Percentiles rank a stretch among this genome's conserved stretches.
These are phyloP conservation scores for Neodon shergylaensis DNA, from an alignment of 2,113 vertebrate genomes.

Conservation along the genomic window DNA sequence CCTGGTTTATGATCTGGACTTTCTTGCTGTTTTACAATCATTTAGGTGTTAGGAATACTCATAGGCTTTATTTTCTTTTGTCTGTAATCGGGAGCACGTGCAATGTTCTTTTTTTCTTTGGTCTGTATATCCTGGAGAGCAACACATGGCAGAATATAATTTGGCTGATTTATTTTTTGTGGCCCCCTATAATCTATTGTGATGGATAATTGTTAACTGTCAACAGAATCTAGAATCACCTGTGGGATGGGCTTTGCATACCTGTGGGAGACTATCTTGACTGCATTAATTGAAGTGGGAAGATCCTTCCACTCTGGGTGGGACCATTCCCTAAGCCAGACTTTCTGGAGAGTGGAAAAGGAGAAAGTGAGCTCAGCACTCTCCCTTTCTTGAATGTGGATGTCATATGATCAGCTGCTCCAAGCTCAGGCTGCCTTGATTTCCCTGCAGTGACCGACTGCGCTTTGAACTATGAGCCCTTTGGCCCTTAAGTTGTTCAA, in stretches of 20 bases:
- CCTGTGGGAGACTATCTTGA: neutral
- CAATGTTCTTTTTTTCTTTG: neutral
- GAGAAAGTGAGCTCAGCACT: neutral
- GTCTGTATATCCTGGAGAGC: constrained; percentile 26
- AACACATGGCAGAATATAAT: neutral
- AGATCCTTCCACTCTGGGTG: neutral
- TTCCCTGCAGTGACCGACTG: neutral
- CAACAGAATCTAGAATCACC: neutral
- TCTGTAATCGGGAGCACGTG: neutral
- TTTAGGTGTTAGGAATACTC: neutral
- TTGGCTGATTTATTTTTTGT: constrained; percentile 52
- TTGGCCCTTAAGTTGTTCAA: neutral
- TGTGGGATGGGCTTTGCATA: neutral
- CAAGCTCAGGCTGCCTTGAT: neutral
- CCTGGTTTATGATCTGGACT: neutral
- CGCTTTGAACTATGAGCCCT: neutral
- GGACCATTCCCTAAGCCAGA: neutral
- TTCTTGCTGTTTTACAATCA: neutral
- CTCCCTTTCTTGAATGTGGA: neutral
- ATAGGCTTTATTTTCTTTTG: constrained; percentile 29
- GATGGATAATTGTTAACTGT: neutral
- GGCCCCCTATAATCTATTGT: neutral
- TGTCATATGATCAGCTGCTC: neutral
- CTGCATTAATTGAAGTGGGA: neutral
- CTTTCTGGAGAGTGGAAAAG: neutral